These are phyloP conservation scores for Marmota monax DNA, from an alignment of 2,113 vertebrate genomes.

Conservation along the genomic window DNA sequence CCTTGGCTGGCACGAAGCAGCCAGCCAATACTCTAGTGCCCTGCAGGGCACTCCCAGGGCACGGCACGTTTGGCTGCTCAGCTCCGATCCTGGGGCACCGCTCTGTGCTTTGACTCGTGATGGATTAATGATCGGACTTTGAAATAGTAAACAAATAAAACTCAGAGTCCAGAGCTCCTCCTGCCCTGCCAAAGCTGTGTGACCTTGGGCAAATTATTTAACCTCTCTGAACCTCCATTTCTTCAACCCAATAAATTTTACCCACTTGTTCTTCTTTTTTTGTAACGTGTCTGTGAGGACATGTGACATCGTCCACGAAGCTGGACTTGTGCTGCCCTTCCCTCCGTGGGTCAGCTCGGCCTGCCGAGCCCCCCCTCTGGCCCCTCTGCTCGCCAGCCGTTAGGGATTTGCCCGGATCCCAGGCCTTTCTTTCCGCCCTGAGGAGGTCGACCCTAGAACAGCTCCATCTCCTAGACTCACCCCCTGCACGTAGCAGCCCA, in stretches of 20 bases:
- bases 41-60: background rate
- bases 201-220: background rate
- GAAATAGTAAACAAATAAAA: background rate
- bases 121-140: background rate
- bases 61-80: accelerated
- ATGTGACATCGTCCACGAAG: too few relatives aligned
- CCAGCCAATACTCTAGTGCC: background rate
- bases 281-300: too few relatives aligned
- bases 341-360: too few relatives aligned
- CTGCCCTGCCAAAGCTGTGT: background rate
- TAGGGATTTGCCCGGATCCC: too few relatives aligned
- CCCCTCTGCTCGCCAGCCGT: too few relatives aligned
- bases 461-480: too few relatives aligned
- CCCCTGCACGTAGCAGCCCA: too few relatives aligned
- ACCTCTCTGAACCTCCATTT: background rate
- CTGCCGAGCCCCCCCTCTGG: too few relatives aligned
- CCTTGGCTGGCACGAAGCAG: background rate
- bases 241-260: background rate
- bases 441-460: too few relatives aligned
- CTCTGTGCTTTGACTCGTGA: background rate
- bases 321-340: too few relatives aligned
- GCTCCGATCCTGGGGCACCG: background rate
- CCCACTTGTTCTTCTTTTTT: too few relatives aligned
- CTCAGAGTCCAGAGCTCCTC: background rate
- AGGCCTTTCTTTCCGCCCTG: too few relatives aligned